Percentiles rank a stretch among this genome's conserved stretches.
phyloP scores from a whole-genome alignment of 2,797 vertebrate species.

The Typhlichthys eigenmanni region DNA sequence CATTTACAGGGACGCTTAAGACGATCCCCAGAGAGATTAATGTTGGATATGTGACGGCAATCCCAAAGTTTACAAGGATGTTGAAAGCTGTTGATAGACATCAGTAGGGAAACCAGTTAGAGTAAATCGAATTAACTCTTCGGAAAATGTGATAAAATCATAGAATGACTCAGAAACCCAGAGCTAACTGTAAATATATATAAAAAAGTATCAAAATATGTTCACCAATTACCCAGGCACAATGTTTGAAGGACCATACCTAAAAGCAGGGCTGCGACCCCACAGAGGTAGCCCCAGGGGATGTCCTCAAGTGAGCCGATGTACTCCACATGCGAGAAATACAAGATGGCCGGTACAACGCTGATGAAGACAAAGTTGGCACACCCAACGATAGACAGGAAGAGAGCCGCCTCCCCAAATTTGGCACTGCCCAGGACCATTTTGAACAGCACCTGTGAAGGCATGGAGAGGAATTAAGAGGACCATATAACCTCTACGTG shows the following conservation, averaged over 20 bases:
- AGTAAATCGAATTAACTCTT: not conserved
- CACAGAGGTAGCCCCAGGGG: slow-evolving; percentile 92
- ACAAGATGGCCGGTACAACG: slow-evolving; percentile 90
- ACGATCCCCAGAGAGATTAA: slow-evolving; percentile 95
- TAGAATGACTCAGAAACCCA: too few species aligned
- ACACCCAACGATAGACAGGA: slow-evolving; percentile 88
- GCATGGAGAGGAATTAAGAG: not conserved
- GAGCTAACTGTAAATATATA: too few species aligned
- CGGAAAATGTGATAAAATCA: too few species aligned
- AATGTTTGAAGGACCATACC: slow-evolving; percentile 72
- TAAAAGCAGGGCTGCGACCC: slow-evolving; percentile 89
- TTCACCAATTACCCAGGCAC: too few species aligned
- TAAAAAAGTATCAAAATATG: too few species aligned
- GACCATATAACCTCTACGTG: slow-evolving; percentile 1
- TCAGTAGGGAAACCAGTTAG: not conserved
- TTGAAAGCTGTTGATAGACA: slow-evolving; percentile 86
- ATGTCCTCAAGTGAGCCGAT: slow-evolving; percentile 83
- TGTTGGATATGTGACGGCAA: slow-evolving; percentile 94
- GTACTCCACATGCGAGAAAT: slow-evolving; percentile 95
- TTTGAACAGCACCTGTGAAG: slow-evolving; percentile 92
- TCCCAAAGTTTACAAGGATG: slow-evolving; percentile 94
- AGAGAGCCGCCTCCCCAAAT: slow-evolving; percentile 96
- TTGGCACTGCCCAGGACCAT: slow-evolving; percentile 95
- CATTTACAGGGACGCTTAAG: slow-evolving; percentile 94
- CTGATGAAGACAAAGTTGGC: slow-evolving; percentile 91